A percentile compares a stretch with the other conserved stretches of the same genome.
phyloP scores from a whole-genome alignment of 2,888 invertebrate species.

The Scaptomyza cyrtandrae region DNA sequence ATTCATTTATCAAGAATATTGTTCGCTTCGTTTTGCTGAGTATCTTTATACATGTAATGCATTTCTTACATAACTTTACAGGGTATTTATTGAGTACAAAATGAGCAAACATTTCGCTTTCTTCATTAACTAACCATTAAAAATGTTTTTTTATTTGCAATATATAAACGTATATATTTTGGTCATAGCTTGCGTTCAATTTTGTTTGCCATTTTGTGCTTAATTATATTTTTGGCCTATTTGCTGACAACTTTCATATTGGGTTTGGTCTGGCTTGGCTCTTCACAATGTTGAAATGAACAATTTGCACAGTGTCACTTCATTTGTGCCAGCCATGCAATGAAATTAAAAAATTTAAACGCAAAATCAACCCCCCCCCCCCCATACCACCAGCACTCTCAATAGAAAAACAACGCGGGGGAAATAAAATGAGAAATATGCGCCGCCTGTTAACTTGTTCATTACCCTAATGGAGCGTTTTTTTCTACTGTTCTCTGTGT shows the following conservation, averaged over 20 bases:
- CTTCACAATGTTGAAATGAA: conserved; percentile 23
- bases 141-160: conserved; percentile 46
- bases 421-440: conserved; percentile 74
- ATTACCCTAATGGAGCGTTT: conserved; percentile 78
- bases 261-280: conserved; percentile 44
- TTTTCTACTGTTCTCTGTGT: conserved; percentile 42
- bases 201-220: conserved; percentile 64
- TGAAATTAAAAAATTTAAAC: conserved; percentile 78
- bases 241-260: conserved; percentile 65
- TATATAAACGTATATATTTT: conserved; percentile 34
- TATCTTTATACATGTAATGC: background rate
- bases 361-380: conserved; percentile 24
- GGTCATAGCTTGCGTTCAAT: conserved; percentile 51
- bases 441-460: conserved; percentile 78
- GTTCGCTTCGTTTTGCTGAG: no score
- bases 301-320: conserved; percentile 32
- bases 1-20: no score
- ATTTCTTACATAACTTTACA: background rate
- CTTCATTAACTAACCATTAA: conserved; percentile 51
- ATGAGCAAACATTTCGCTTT: conserved; percentile 52
- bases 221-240: conserved; percentile 64
- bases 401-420: background rate
- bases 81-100: conserved; percentile 26
- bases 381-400: no score
- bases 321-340: conserved; percentile 60